These are phyloP conservation scores for Bradypodion pumilum DNA, from an alignment of 2,797 vertebrate genomes.

Conservation along the genomic window DNA sequence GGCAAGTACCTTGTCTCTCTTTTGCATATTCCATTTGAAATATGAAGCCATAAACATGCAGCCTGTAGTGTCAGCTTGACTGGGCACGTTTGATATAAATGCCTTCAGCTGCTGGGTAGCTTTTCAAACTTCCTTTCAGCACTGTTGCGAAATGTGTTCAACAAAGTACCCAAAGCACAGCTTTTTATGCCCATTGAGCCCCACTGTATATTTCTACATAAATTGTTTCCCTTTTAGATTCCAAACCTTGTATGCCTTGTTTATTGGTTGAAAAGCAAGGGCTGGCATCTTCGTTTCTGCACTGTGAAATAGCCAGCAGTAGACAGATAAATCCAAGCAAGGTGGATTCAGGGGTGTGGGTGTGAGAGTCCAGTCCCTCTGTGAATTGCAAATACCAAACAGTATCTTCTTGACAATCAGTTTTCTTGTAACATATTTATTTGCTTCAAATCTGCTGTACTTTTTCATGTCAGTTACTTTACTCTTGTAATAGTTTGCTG, in stretches of 20 bases:
- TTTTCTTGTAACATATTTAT: not conserved
- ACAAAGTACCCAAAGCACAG: not conserved
- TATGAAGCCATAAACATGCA: not conserved
- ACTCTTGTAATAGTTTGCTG: too few species aligned
- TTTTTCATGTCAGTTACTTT: conserved; percentile 17
- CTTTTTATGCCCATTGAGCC: not conserved
- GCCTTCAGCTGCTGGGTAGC: not conserved
- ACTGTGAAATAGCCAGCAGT: not conserved
- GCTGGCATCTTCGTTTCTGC: conserved; percentile 8
- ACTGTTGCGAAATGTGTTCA: conserved; percentile 5
- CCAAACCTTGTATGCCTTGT: conserved; percentile 12
- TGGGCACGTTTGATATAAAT: not conserved
- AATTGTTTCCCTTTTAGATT: conserved; percentile 36
- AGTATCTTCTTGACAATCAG: conserved; percentile 27
- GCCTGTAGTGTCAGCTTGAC: conserved; percentile 5
- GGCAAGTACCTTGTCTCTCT: not conserved
- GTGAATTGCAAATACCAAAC: conserved; percentile 21
- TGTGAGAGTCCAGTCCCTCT: conserved; percentile 15
- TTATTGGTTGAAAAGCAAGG: not conserved
- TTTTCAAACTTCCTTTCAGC: not conserved
- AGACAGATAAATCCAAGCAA: conserved; percentile 49
- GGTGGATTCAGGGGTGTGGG: conserved; percentile 10
- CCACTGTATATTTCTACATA: not conserved
- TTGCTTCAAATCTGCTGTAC: conserved; percentile 33
- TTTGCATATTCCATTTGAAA: not conserved